Conservation (phyloP, 2,113 vertebrate species). For the Holacanthus passer region DNA sequence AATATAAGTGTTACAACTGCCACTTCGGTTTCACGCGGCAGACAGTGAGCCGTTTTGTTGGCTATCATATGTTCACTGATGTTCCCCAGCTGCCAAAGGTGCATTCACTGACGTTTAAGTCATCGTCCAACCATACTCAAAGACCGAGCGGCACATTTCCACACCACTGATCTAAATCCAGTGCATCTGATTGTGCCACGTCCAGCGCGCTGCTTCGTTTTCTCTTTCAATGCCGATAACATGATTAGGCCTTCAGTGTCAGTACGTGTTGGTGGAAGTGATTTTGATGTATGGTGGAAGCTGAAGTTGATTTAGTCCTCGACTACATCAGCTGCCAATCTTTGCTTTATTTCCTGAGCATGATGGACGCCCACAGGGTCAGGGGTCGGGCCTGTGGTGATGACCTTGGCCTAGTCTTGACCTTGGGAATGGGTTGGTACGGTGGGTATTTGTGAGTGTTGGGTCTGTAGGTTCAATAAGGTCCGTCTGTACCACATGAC, state of each 20-base stretch:
- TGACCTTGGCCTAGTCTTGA: conserved; percentile 75
- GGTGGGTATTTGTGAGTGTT: conserved; percentile 36
- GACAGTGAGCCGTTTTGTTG: conserved; percentile 13
- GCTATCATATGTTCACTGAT: conserved; percentile 11
- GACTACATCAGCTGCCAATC: conserved; percentile 70
- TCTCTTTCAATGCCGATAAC: conserved; percentile 51
- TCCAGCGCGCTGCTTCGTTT: neutral
- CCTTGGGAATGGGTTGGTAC: conserved; percentile 57
- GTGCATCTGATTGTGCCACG: conserved; percentile 6
- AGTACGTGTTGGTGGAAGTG: conserved; percentile 65
- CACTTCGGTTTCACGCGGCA: conserved; percentile 27
- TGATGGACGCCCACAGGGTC: conserved; percentile 76
- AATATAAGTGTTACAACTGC: conserved; percentile 19
- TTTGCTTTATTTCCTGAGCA: conserved; percentile 62
- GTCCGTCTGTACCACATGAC: conserved; percentile 57
- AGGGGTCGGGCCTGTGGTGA: conserved; percentile 68
- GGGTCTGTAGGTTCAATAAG: conserved; percentile 42
- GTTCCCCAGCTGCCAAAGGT: conserved; percentile 50
- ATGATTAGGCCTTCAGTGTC: conserved; percentile 59
- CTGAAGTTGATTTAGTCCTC: conserved; percentile 76
- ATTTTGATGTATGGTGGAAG: conserved; percentile 76
- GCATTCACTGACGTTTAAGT: conserved; percentile 33
- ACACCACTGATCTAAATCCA: conserved; percentile 4
- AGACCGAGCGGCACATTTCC: neutral
- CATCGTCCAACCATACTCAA: conserved; percentile 3